Evolutionary conservation across 2,888 invertebrate genomes (phyloP).

Genomic region (Notodonta dromedarius): DNA sequence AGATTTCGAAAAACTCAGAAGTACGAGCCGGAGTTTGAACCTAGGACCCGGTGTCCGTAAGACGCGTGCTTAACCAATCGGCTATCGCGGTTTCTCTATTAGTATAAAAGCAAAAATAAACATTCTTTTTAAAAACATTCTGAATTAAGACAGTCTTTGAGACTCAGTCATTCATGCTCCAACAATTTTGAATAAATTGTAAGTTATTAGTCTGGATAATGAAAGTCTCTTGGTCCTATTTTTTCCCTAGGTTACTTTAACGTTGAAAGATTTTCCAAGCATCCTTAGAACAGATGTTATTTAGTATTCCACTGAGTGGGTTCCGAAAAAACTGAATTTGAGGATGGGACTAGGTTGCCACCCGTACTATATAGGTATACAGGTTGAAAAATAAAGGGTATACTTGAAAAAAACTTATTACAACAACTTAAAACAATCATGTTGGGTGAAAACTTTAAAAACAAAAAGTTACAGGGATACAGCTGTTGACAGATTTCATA

Average conservation of each 20-base stretch:
- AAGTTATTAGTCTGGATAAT: background rate
- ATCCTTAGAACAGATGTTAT: background rate
- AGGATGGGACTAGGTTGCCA: background rate
- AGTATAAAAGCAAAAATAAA: background rate
- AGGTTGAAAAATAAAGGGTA: too few relatives aligned
- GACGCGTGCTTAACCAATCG: too few relatives aligned
- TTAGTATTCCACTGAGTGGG: background rate
- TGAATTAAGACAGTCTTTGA: background rate
- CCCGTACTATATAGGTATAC: background rate
- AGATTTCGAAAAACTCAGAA: too few relatives aligned
- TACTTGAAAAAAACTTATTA: too few relatives aligned
- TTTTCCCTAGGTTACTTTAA: background rate
- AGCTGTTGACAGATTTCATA: too few relatives aligned
- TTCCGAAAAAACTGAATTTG: too few relatives aligned
- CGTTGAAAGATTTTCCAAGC: background rate
- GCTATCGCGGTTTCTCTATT: too few relatives aligned
- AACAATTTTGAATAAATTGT: background rate
- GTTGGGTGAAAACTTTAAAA: too few relatives aligned
- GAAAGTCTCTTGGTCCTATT: background rate
- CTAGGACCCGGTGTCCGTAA: too few relatives aligned
- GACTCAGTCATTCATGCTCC: background rate
- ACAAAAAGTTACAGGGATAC: too few relatives aligned
- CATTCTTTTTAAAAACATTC: background rate
- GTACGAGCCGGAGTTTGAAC: too few relatives aligned
- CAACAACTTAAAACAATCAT: too few relatives aligned